These are phyloP conservation scores for Mesochorus sp. DNA, from an alignment of 2,888 invertebrate species.

Conservation along the genomic window DNA sequence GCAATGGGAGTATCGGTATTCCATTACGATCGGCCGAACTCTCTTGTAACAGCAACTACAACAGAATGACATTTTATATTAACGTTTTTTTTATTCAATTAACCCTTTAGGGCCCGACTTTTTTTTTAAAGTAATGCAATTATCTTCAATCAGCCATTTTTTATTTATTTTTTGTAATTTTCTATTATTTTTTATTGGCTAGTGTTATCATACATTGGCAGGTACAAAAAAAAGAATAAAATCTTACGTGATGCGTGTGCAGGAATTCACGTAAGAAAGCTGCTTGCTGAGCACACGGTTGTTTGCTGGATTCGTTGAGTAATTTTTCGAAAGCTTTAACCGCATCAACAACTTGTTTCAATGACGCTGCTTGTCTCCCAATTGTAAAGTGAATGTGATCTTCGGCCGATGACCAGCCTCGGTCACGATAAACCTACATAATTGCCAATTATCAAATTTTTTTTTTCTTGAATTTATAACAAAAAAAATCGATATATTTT, in stretches of 20 bases:
- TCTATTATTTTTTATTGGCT: neutral
- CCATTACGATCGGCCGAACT: slow-evolving; percentile 74
- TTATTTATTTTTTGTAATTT: neutral
- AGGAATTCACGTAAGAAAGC: slow-evolving; percentile 94
- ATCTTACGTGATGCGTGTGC: slow-evolving; percentile 89
- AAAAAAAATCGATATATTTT: too few species aligned
- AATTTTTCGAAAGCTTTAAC: slow-evolving; percentile 91
- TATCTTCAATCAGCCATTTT: neutral
- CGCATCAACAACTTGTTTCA: slow-evolving; percentile 88
- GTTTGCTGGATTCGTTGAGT: slow-evolving; percentile 87
- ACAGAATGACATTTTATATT: too few species aligned
- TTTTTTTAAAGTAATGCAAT: too few species aligned
- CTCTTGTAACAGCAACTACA: slow-evolving; percentile 77
- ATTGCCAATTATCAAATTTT: neutral
- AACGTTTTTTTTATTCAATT: too few species aligned
- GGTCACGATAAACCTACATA: slow-evolving; percentile 87
- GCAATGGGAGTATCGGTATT: slow-evolving; percentile 89
- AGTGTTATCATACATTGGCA: neutral
- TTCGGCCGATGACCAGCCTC: slow-evolving; percentile 95
- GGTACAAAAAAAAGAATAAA: neutral
- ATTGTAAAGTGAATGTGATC: slow-evolving; percentile 98
- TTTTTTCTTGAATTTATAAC: neutral
- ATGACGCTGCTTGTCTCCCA: slow-evolving; percentile 93
- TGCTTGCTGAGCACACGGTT: slow-evolving; percentile 89
- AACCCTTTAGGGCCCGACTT: too few species aligned